Evolutionary conservation across 2,113 vertebrate genomes (phyloP), one percentile per base, ranked within the genome.

Genomic region (Physeter macrocephalus): DNA sequence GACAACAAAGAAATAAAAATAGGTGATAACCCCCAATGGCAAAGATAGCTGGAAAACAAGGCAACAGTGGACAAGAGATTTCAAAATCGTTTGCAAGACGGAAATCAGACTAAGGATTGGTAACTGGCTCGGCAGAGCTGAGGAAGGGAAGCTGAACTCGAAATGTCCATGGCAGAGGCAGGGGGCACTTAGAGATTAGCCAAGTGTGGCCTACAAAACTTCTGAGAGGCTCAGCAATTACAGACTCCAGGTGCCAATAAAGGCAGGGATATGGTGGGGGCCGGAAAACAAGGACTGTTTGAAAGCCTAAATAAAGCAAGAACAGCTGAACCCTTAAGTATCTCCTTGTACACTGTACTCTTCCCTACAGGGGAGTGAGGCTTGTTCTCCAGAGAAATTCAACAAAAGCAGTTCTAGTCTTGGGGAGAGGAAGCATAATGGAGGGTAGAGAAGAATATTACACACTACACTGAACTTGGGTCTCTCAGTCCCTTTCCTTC

Each of bases 1-100:
- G n/a, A 67, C 34, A 87, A 84, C 17, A 87, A 93, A 72, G 36
- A 41, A 96, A 92, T 71, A 72, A 88, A 96, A 75, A 41, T 69
- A 74, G 8, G 20, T 83, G 74, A 91, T 18, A 92, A 86, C 9
- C 10, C 6, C 62, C 18, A 83, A 92, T 96, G 43, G 62, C 71
- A 95, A 88, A 59, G 39, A 86, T 10, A 85, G 29, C 27, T 78
- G 21, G 46, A 78, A n/a, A 85, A n/a, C 77, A 86, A 66, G 29
- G 86, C 69, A 62, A 92, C 43, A 66, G 23, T 66, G 6, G 46
- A 78, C 72, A 86, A 67, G 52, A 69, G 9, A 89, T 46, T 92
- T 91, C 67, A 75, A 94, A 95, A 69, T 52, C 25, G 64, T 77
- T 81, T 84, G 21, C 34, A 80, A 61, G n/a, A 89, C 72, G 72